Base-by-base conservation (phyloP, 2,113 vertebrate genomes). In the Lagopus muta region DNA sequence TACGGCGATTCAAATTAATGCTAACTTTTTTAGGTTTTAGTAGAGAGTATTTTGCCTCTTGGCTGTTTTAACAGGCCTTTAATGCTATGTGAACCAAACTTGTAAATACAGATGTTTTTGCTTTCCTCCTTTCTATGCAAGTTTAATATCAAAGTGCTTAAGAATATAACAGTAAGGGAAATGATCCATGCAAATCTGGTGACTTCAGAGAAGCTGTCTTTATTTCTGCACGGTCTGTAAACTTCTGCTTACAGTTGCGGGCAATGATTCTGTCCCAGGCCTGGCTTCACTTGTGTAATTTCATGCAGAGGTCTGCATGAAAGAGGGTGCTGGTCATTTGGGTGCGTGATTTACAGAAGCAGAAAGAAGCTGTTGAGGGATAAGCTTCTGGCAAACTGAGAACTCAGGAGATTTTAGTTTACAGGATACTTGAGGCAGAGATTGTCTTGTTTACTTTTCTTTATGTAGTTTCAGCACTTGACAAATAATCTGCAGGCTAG, bases 1-100 rank as follows among this genome's bases (percentile, higher is more conserved):
- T 89, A 42, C 43, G 74, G 76, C 57, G 55, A 91, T 95, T 93
- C 88, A 92, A 84, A 95, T 86, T 61, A 95, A 75, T 70, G 88
- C 65, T n/a, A 89, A n/a, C 20, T 72, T 48, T 81, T 82, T 90
- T 36, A 47, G 6, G 28, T 87, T 90, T 79, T 70, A 86, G 40
- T 77, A 80, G 82, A 70, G 30, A 17, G 32, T 86, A 40, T 88
- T 47, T 89, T 88, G 42, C 75, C 64, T 92, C 55, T 80, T 93
- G 90, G 86, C 65, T 85, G 20, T 86, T 92, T 61, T 62, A 83
- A 36, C 78, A 91, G 38, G n/a, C 32, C 38, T 94, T 92, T 93
- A 77, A 71, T 91, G 40, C 69, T 30, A 25, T 57, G 60, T 86
- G 87, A 96, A 83, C 91, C 52, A 65, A 75, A 88, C 87, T 71